Conservation (phyloP, 92 coral and sea anemone genomes). For the Heteractis magnifica region DNA sequence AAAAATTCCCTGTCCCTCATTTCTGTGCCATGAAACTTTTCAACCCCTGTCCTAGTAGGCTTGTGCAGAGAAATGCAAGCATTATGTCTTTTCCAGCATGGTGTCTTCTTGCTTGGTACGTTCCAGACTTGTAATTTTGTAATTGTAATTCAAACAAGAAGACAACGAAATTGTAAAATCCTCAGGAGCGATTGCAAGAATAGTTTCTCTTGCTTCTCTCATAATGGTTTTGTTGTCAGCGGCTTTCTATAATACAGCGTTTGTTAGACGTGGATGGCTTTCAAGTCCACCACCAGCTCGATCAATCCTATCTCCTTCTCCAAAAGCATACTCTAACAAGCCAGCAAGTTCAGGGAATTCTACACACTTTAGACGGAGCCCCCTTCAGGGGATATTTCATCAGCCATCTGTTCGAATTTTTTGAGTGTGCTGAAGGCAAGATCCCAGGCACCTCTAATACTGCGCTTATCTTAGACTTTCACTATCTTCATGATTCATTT, state of each 20-base stretch:
- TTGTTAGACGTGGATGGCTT: slow-evolving; percentile 51
- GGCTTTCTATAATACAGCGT: slow-evolving; percentile 43
- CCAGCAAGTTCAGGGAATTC: slow-evolving; percentile 64
- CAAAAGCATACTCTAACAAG: slow-evolving; percentile 60
- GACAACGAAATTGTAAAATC: slow-evolving; percentile 47
- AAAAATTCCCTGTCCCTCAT: no score
- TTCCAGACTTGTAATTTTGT: slow-evolving; percentile 42
- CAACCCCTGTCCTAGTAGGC: slow-evolving; percentile 64
- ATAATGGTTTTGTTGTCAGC: slow-evolving; percentile 41
- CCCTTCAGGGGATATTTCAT: slow-evolving; percentile 23
- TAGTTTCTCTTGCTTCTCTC: slow-evolving; percentile 41
- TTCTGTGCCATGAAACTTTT: no score
- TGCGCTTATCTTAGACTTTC: slow-evolving; percentile 3
- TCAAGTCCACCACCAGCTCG: slow-evolving; percentile 57
- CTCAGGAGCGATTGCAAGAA: slow-evolving; percentile 52
- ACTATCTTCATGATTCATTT: slow-evolving; percentile 4
- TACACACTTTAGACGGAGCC: slow-evolving; percentile 42
- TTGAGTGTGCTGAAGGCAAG: slow-evolving; percentile 9
- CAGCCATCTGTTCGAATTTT: slow-evolving; percentile 11
- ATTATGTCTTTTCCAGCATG: slow-evolving; percentile 52
- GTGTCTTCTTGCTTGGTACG: slow-evolving; percentile 51
- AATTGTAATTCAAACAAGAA: slow-evolving; percentile 43
- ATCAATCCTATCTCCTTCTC: slow-evolving; percentile 43
- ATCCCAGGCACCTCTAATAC: neutral
- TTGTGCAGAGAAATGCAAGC: slow-evolving; percentile 62